phyloP scores from a whole-genome alignment of 1,140 invertebrate genomes.

The Drosophila sucinea region DNA sequence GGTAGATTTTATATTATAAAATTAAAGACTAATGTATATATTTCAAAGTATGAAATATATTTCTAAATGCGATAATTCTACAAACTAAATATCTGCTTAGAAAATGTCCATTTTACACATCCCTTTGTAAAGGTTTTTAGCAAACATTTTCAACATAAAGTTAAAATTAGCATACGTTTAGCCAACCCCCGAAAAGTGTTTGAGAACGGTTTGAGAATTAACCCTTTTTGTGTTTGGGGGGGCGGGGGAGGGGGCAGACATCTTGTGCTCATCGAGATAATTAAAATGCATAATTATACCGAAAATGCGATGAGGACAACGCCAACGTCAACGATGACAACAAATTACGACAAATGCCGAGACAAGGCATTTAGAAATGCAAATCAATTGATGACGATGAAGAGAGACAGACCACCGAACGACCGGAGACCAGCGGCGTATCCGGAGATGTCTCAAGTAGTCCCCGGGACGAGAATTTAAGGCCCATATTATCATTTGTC shows the following conservation, averaged over 20 bases:
- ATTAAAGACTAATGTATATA: too few species aligned
- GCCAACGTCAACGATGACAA: constrained; percentile 32
- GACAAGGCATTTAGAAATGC: constrained; percentile 73
- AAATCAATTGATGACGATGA: constrained; percentile 65
- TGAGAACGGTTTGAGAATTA: constrained; percentile 46
- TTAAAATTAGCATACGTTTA: constrained; percentile 77
- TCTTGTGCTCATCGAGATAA: constrained; percentile 62
- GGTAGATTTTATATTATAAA: too few species aligned
- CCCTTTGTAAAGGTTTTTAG: background rate
- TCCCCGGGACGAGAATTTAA: constrained; percentile 40
- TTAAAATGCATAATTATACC: constrained; percentile 81
- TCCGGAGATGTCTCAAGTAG: constrained; percentile 65
- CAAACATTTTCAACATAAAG: constrained; percentile 47
- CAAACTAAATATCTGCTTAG: background rate
- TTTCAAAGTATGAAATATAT: too few species aligned
- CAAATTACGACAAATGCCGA: constrained; percentile 78
- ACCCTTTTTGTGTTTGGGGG: constrained; percentile 52
- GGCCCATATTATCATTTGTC: constrained; percentile 67
- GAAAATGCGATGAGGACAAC: constrained; percentile 77
- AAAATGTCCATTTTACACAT: background rate
- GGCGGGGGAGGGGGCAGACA: constrained; percentile 19
- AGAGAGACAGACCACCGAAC: background rate
- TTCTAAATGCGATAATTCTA: too few species aligned
- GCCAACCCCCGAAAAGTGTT: constrained; percentile 22
- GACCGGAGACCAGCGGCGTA: background rate